These are phyloP conservation scores for Zophobas atratus DNA, from an alignment of 1,140 invertebrate species.

Conservation along the genomic window DNA sequence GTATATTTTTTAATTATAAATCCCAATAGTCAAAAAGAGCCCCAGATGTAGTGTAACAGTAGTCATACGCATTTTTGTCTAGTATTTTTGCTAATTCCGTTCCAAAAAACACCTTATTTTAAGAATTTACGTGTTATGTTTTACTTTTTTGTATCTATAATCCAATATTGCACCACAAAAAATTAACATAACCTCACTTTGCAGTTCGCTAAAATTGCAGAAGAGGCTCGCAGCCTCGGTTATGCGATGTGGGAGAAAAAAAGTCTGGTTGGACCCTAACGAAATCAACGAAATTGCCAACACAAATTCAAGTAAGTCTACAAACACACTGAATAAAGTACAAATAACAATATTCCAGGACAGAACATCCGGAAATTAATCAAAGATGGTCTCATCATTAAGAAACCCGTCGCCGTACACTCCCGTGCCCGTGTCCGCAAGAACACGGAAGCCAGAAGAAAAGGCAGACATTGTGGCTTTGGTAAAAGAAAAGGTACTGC, in stretches of 20 bases:
- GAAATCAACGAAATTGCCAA: conserved; percentile 99
- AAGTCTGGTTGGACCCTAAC: conserved; percentile 99
- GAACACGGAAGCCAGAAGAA: conserved; percentile 95
- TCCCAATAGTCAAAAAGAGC: too few species aligned
- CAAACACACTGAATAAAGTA: too few species aligned
- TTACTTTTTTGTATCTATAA: too few species aligned
- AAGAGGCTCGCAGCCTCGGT: conserved; percentile 99
- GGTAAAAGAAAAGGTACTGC: conserved; percentile 99
- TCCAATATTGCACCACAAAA: too few species aligned
- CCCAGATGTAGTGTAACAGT: too few species aligned
- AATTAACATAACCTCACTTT: too few species aligned
- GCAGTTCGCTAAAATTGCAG: conserved; percentile 89
- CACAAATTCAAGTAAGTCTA: conserved; percentile 85
- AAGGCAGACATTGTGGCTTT: conserved; percentile 98
- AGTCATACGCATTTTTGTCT: too few species aligned
- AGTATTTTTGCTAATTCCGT: too few species aligned
- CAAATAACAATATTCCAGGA: too few species aligned
- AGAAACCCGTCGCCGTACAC: conserved; percentile 99
- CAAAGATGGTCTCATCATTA: conserved; percentile 99
- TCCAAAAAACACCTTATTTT: too few species aligned
- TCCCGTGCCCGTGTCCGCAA: conserved; percentile 97
- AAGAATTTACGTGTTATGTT: too few species aligned
- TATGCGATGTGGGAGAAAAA: conserved; percentile 99
- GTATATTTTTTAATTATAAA: too few species aligned
- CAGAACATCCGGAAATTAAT: conserved; percentile 99